Conservation (phyloP, 1,140 invertebrate species). For the Brevipalpus yothersi region DNA sequence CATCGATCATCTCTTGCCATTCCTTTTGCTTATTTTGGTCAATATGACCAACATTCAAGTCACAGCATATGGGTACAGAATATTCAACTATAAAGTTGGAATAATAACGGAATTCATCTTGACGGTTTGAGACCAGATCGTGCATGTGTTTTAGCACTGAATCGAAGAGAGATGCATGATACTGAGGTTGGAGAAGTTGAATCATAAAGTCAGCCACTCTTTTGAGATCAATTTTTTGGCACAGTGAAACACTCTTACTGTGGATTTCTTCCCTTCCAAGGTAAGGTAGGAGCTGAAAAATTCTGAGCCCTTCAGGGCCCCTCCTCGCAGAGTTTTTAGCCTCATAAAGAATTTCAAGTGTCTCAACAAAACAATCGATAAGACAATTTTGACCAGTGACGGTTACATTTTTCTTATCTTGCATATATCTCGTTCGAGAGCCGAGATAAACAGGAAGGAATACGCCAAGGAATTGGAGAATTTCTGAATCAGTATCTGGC, state of each 20-base stretch:
- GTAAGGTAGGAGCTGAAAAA: not conserved
- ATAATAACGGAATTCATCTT: not conserved
- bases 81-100: not conserved
- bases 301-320: not conserved
- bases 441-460: constrained; percentile 1
- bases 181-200: not conserved
- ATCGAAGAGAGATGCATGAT: not conserved
- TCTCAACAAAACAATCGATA: constrained; percentile 1
- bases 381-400: not conserved
- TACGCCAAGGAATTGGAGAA: constrained; percentile 3
- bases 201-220: not conserved
- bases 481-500: not conserved
- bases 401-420: not conserved
- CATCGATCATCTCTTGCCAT: too few relatives aligned
- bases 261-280: not conserved
- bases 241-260: too few relatives aligned
- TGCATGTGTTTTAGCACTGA: not conserved
- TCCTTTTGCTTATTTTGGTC: too few relatives aligned
- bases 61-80: too few relatives aligned
- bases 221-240: not conserved
- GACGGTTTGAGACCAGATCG: not conserved
- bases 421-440: not conserved
- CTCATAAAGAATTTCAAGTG: not conserved
- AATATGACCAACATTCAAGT: too few relatives aligned
- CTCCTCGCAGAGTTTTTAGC: not conserved